Percentiles rank a stretch among this genome's conserved stretches.
These are phyloP conservation scores for Pyralis farinalis DNA, from an alignment of 2,888 invertebrate genomes.

Conservation along the genomic window DNA sequence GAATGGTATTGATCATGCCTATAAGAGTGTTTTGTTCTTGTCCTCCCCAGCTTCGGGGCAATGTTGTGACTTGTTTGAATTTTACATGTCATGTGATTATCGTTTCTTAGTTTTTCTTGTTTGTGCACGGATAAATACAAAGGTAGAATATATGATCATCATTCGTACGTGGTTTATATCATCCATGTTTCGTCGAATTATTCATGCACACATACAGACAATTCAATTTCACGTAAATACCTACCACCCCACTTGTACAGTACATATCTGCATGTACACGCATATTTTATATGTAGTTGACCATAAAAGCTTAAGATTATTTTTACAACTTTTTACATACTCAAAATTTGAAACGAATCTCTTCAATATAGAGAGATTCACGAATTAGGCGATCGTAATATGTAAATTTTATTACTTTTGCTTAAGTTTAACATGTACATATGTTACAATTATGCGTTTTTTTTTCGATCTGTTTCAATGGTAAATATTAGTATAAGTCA, in stretches of 20 bases:
- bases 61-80: slow-evolving; percentile 42
- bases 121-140: slow-evolving; percentile 42
- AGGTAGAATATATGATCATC: slow-evolving; percentile 10
- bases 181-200: slow-evolving; percentile 21
- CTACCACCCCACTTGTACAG: slow-evolving; percentile 23
- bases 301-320: background rate
- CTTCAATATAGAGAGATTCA: too few species aligned
- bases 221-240: slow-evolving; percentile 23
- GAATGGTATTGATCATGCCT: slow-evolving; percentile 25
- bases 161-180: slow-evolving; percentile 11
- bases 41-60: slow-evolving; percentile 45
- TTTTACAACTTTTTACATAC: too few species aligned
- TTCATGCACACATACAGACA: slow-evolving; percentile 18
- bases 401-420: too few species aligned
- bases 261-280: slow-evolving; percentile 16
- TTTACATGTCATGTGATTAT: slow-evolving; percentile 32
- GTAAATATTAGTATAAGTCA: too few species aligned
- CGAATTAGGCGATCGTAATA: too few species aligned
- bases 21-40: slow-evolving; percentile 38
- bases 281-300: slow-evolving; percentile 3
- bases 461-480: too few species aligned
- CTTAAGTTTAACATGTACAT: too few species aligned
- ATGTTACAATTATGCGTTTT: too few species aligned
- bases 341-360: too few species aligned
- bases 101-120: slow-evolving; percentile 43